Conservation (phyloP, 2,113 vertebrate species). For the Nyctibius bracteatus region DNA sequence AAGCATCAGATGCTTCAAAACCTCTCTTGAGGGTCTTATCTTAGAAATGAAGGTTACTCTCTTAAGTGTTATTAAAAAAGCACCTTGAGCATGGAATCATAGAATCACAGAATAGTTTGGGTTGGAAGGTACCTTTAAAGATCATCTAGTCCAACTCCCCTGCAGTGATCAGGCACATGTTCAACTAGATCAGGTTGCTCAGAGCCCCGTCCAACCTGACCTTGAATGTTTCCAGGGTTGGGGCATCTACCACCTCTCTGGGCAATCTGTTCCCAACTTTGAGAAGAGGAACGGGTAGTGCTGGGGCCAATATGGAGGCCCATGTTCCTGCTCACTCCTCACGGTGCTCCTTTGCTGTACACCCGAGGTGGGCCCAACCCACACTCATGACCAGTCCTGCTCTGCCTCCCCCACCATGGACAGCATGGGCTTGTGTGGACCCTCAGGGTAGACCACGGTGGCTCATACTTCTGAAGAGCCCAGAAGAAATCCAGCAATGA, state of each 20-base stretch:
- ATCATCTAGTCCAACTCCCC: not conserved
- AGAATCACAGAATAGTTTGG: not conserved
- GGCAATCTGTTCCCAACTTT: not conserved
- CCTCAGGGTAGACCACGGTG: not conserved
- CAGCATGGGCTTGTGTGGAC: not conserved
- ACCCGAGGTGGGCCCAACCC: accelerated
- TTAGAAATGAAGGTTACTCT: not conserved
- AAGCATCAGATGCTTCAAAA: not conserved
- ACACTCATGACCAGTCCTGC: accelerated
- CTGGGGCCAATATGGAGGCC: accelerated
- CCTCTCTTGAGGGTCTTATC: not conserved
- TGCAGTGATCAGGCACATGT: not conserved
- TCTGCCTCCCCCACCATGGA: not conserved
- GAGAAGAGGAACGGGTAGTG: not conserved
- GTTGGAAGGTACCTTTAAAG: not conserved
- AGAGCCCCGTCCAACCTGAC: not conserved
- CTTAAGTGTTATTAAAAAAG: not conserved
- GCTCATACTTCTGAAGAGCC: not conserved
- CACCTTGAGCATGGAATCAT: not conserved
- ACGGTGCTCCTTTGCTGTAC: accelerated
- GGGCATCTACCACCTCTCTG: not conserved
- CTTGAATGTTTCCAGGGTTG: not conserved
- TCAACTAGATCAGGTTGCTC: not conserved
- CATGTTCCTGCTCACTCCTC: not conserved
- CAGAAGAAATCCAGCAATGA: not conserved